Evolutionary conservation across 2,888 invertebrate species (phyloP).

Genomic region (Drosophila nigricruria): DNA sequence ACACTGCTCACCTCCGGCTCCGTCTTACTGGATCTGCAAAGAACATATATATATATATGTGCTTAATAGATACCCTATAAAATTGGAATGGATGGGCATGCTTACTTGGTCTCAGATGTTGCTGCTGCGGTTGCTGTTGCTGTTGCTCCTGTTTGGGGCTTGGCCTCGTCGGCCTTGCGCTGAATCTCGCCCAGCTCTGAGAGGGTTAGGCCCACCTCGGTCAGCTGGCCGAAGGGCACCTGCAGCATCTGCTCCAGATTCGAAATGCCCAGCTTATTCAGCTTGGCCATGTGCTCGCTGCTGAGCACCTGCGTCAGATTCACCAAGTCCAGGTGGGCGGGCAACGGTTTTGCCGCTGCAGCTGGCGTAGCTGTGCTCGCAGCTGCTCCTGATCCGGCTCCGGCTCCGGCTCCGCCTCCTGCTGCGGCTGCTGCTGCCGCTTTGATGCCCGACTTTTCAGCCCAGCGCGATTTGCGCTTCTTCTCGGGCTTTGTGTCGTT

Average conservation of each 20-base stretch:
- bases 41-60: background rate
- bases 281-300: conserved; percentile 87
- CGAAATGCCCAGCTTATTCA: conserved; percentile 87
- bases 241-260: conserved; percentile 88
- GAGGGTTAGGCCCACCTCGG: conserved; percentile 87
- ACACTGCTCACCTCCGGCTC: conserved; percentile 49
- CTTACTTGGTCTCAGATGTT: background rate
- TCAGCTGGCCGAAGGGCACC: conserved; percentile 87
- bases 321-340: conserved; percentile 87
- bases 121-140: background rate
- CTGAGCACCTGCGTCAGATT: conserved; percentile 87
- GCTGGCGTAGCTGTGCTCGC: background rate
- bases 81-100: background rate
- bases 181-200: conserved; percentile 88
- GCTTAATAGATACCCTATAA: background rate
- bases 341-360: conserved; percentile 46
- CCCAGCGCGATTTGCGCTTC: conserved; percentile 84
- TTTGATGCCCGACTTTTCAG: conserved; percentile 64
- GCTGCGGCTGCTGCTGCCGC: background rate
- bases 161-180: conserved; percentile 86
- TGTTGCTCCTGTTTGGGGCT: conserved; percentile 30
- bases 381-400: background rate
- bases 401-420: background rate
- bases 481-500: conserved; percentile 67
- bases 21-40: conserved; percentile 41